These are phyloP conservation scores for Heteromyza rotundicornis DNA, from an alignment of 2,888 invertebrate genomes.

Conservation along the genomic window DNA sequence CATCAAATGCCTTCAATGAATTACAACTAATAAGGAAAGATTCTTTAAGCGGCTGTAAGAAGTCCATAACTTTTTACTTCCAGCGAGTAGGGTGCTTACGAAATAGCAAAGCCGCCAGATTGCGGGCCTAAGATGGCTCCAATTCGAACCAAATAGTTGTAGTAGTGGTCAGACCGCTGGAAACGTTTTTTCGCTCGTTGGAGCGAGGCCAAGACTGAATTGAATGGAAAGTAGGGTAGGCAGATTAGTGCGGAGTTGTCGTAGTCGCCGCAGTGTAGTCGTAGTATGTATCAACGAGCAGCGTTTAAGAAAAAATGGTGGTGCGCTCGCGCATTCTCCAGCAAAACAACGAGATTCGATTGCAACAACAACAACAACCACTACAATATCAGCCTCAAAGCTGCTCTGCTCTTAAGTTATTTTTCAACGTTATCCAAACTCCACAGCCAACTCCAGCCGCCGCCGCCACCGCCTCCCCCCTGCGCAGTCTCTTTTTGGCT, in stretches of 20 bases:
- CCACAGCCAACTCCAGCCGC: not conserved
- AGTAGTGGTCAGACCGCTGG: not conserved
- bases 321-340: not conserved
- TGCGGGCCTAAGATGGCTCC: conserved; percentile 2
- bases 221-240: conserved; percentile 52
- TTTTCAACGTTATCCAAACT: not conserved
- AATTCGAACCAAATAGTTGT: not conserved
- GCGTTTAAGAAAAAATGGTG: no score
- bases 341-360: not conserved
- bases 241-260: conserved; percentile 46
- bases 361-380: conserved; percentile 9
- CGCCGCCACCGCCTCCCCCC: no score
- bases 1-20: no score
- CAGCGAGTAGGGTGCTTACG: no score
- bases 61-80: no score
- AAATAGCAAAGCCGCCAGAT: conserved; percentile 3
- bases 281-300: not conserved
- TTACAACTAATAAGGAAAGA: not conserved
- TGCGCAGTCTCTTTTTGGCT: no score
- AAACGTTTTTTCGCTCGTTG: no score
- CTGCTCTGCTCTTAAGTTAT: not conserved
- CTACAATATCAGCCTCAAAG: not conserved
- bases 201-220: no score
- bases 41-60: not conserved
- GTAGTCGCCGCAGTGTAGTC: not conserved